Evolutionary conservation across 2,888 invertebrate species (phyloP).

Genomic region (Steinernema hermaphroditum): DNA sequence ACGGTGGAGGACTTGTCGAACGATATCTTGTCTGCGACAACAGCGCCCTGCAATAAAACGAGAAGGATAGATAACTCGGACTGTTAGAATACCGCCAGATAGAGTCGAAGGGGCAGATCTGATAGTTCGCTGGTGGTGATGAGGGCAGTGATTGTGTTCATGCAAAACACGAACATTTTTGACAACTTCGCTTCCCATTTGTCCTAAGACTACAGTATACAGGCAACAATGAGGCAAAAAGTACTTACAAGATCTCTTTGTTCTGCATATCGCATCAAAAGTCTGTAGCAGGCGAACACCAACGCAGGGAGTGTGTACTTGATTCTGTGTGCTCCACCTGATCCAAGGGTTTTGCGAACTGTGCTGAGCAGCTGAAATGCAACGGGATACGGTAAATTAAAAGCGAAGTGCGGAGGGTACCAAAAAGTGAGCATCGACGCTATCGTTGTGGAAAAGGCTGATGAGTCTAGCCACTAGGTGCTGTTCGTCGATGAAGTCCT

Average conservation of each 20-base stretch:
- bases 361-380: conserved; percentile 82
- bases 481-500: conserved; percentile 94
- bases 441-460: conserved; percentile 69
- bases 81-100: conserved; percentile 73
- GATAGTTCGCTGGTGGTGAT: conserved; percentile 88
- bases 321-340: conserved; percentile 85
- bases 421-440: conserved; percentile 72
- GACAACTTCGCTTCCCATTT: conserved; percentile 98
- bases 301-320: conserved; percentile 89
- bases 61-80: too few species aligned
- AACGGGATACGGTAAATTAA: background rate
- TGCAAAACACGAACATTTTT: conserved; percentile 96
- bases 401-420: conserved; percentile 66
- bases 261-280: conserved; percentile 44
- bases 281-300: conserved; percentile 61
- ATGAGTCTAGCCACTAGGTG: conserved; percentile 78
- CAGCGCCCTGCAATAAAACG: conserved; percentile 85
- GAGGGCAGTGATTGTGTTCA: conserved; percentile 87
- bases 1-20: conserved; percentile 94
- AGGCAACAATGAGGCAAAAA: too few species aligned
- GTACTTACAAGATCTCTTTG: conserved; percentile 3
- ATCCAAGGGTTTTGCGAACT: conserved; percentile 83
- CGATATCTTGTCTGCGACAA: conserved; percentile 72
- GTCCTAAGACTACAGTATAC: too few species aligned
- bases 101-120: conserved; percentile 87